These are phyloP conservation scores for Limnodromus scolopaceus DNA, from an alignment of 2,797 vertebrate species.

Conservation along the genomic window DNA sequence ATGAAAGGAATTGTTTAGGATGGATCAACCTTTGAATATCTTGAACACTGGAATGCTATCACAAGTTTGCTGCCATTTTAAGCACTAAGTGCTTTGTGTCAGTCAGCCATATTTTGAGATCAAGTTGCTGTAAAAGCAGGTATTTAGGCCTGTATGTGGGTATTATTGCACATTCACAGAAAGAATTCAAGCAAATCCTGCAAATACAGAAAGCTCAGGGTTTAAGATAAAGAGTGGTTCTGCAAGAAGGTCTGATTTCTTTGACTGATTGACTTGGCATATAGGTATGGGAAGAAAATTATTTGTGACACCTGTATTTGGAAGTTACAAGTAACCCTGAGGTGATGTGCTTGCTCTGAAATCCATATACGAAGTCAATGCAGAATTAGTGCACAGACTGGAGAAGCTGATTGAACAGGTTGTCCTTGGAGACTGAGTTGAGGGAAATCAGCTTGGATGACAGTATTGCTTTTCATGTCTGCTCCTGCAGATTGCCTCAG, in stretches of 20 bases:
- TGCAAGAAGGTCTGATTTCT: neutral
- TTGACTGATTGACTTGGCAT: neutral
- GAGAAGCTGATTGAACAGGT: neutral
- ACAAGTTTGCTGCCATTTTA: neutral
- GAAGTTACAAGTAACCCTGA: neutral
- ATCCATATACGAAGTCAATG: neutral
- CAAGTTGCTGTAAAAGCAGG: neutral
- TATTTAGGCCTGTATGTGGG: neutral
- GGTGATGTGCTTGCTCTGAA: neutral
- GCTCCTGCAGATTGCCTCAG: neutral
- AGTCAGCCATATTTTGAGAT: neutral
- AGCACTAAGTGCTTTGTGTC: neutral
- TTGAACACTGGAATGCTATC: neutral
- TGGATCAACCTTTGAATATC: neutral
- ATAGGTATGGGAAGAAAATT: neutral
- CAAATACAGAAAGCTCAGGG: neutral
- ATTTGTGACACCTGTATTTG: neutral
- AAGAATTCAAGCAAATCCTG: neutral
- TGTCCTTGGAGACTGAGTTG: neutral
- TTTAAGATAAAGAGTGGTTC: neutral
- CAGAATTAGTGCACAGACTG: neutral
- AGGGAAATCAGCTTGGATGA: neutral
- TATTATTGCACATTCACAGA: neutral
- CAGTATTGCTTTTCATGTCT: neutral
- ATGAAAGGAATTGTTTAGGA: neutral